These are phyloP conservation scores for Daubentonia madagascariensis DNA, from an alignment of 2,113 vertebrate genomes.

Conservation along the genomic window DNA sequence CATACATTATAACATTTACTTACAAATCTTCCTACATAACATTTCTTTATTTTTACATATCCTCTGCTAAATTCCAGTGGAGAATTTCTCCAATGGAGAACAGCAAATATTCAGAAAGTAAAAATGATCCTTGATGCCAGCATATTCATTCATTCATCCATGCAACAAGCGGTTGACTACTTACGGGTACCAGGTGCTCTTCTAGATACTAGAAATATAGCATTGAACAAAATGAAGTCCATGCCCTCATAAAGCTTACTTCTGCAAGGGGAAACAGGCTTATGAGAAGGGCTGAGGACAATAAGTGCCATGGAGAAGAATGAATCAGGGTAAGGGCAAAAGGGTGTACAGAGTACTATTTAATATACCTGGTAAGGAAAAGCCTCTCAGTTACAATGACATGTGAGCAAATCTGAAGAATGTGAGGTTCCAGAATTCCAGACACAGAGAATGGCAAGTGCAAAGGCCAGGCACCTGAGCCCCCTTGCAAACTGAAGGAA, in stretches of 20 bases:
- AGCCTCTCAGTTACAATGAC: background rate
- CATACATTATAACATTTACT: background rate
- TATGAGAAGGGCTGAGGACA: background rate
- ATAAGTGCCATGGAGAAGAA: background rate
- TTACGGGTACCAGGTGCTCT: background rate
- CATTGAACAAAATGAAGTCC: background rate
- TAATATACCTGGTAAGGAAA: background rate
- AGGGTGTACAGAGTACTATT: background rate
- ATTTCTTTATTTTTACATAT: background rate
- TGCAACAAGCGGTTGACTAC: background rate
- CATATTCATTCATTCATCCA: background rate
- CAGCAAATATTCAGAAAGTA: background rate
- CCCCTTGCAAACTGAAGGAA: background rate
- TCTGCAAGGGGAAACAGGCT: background rate
- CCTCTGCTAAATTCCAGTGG: background rate
- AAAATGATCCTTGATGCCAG: background rate
- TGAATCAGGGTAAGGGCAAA: background rate
- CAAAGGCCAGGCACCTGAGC: background rate
- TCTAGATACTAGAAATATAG: background rate
- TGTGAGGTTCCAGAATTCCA: background rate
- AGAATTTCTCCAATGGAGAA: background rate
- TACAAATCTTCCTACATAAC: background rate
- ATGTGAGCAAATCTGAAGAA: background rate
- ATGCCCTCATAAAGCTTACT: background rate
- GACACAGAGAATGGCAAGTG: background rate